Conservation (phyloP, 2,888 invertebrate genomes). For the Macrosoma leucophasiata region DNA sequence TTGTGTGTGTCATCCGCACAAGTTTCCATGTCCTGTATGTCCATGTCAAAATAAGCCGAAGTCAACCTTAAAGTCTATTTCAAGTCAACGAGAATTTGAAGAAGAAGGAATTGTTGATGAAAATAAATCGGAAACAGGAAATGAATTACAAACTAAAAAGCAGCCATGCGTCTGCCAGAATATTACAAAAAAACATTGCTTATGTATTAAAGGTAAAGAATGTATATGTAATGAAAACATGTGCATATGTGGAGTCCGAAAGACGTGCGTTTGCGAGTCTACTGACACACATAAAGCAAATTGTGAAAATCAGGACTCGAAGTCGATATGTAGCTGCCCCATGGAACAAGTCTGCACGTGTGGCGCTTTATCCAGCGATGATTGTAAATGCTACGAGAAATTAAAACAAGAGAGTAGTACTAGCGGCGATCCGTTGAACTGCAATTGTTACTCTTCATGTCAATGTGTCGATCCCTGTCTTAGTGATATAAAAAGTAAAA, state of each 20-base stretch:
- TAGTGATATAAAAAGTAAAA: conserved; percentile 38
- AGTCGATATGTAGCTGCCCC: conserved; percentile 45
- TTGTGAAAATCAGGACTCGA: conserved; percentile 38
- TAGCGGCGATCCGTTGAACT: conserved; percentile 50
- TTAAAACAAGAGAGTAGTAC: conserved; percentile 35
- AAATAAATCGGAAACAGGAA: conserved; percentile 18
- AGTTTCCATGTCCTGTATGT: conserved; percentile 50
- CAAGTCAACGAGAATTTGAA: conserved; percentile 20
- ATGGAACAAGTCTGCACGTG: conserved; percentile 41
- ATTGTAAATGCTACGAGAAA: conserved; percentile 46
- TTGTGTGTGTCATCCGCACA: conserved; percentile 47
- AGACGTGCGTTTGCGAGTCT: conserved; percentile 47
- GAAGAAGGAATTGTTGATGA: conserved; percentile 24
- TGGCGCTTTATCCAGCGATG: conserved; percentile 24
- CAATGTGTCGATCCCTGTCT: conserved; percentile 50
- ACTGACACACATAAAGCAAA: conserved; percentile 29
- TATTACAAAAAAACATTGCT: conserved; percentile 35
- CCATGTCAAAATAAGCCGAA: conserved; percentile 44
- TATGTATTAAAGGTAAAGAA: conserved; percentile 43
- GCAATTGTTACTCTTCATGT: conserved; percentile 48
- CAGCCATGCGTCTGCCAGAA: conserved; percentile 52
- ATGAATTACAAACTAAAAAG: conserved; percentile 19
- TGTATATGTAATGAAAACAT: conserved; percentile 40
- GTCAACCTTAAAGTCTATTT: too few relatives aligned
- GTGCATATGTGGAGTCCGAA: conserved; percentile 50